Conservation (phyloP, 2,888 invertebrate species). For the Dynastes tityus region DNA sequence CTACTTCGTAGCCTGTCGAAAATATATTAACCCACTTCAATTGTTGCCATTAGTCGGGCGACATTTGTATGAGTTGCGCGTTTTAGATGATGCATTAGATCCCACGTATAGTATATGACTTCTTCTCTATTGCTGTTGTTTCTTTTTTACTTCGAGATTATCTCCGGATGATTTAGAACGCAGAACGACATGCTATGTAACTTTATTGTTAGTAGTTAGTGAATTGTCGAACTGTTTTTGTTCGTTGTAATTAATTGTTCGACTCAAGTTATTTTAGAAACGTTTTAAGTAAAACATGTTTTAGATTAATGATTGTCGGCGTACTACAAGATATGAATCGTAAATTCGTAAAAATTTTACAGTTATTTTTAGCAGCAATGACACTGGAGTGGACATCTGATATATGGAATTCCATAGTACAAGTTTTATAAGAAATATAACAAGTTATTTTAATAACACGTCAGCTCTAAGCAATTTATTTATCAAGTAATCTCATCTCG, state of each 20-base stretch:
- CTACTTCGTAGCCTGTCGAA: constrained; percentile 15
- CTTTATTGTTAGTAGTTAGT: background rate
- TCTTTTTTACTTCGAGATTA: constrained; percentile 9
- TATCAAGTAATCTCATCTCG: no score
- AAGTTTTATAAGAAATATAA: no score
- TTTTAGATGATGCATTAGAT: constrained; percentile 21
- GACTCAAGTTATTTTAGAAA: background rate
- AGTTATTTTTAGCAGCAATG: background rate
- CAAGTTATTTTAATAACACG: no score
- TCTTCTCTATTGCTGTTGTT: background rate
- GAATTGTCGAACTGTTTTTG: background rate
- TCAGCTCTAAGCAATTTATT: no score
- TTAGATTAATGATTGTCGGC: background rate
- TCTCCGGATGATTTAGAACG: constrained; percentile 16
- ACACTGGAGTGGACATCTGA: no score
- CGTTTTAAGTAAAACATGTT: background rate
- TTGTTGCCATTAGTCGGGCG: background rate
- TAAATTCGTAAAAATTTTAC: background rate
- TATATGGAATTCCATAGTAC: no score
- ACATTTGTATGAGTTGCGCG: background rate
- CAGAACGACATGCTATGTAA: background rate
- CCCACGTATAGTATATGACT: background rate
- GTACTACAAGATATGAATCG: background rate
- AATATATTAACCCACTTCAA: constrained; percentile 37
- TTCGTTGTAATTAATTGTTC: constrained; percentile 19